Percentiles rank a stretch among this genome's conserved stretches.
Conservation (phyloP, 1,140 invertebrate species). For the Nixonia krombeini region DNA sequence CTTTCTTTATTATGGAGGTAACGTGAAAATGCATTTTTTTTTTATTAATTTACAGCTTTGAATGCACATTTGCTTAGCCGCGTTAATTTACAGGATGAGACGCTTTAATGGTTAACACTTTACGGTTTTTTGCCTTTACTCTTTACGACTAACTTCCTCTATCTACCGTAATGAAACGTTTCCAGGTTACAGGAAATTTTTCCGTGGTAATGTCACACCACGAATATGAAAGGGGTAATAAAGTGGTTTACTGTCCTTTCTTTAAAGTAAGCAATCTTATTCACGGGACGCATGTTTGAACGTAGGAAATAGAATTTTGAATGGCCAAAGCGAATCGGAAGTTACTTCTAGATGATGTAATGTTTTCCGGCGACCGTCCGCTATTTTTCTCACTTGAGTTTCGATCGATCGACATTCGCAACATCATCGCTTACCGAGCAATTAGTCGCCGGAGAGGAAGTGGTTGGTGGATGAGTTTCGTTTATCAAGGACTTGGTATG, state of each 20-base stretch:
- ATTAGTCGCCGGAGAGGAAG: too few species aligned
- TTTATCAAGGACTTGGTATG: too few species aligned
- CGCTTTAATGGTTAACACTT: slow-evolving; percentile 3
- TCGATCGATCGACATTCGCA: too few species aligned
- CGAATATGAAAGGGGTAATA: not conserved
- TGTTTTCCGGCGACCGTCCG: too few species aligned
- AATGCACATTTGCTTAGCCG: not conserved
- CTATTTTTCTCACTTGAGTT: too few species aligned
- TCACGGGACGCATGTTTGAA: not conserved
- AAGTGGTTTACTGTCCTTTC: not conserved
- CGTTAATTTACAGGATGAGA: not conserved
- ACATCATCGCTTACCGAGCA: too few species aligned
- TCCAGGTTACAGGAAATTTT: not conserved
- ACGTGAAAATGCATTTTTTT: too few species aligned
- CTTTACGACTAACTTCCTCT: slow-evolving; percentile 4
- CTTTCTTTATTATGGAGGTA: too few species aligned
- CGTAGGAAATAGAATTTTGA: not conserved
- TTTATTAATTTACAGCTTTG: not conserved
- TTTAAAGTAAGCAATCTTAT: not conserved
- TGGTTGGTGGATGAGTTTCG: too few species aligned
- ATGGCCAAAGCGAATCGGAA: too few species aligned
- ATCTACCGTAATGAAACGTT: not conserved
- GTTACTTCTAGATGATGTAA: too few species aligned
- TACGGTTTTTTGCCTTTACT: not conserved
- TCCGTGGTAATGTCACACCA: not conserved